Conservation (phyloP, 2,113 vertebrate genomes). For the Pterocles gutturalis region DNA sequence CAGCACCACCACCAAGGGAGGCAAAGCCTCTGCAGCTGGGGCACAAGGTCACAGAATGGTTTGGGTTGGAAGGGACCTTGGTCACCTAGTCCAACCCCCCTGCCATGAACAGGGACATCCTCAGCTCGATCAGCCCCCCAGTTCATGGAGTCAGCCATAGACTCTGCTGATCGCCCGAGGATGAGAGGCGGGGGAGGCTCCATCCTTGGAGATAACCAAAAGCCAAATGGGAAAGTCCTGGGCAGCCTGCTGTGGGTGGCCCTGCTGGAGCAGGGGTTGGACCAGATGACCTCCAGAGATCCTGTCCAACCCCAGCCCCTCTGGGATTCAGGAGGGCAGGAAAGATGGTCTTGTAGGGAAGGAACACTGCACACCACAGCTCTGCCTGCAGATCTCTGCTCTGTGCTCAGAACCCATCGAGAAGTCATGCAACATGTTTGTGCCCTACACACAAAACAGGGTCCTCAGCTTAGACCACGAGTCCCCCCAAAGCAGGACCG, state of each 20-base stretch:
- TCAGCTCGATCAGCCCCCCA: not conserved
- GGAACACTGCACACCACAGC: not conserved
- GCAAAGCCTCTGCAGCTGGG: not conserved
- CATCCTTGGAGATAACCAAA: not conserved
- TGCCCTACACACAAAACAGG: not conserved
- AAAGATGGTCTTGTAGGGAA: not conserved
- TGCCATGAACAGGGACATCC: too few species aligned
- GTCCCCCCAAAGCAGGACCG: rapidly evolving
- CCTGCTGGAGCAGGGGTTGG: not conserved
- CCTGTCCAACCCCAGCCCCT: not conserved
- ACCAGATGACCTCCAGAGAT: not conserved
- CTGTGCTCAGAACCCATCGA: rapidly evolving
- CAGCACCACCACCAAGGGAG: not conserved
- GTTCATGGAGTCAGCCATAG: not conserved
- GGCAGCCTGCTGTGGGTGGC: not conserved
- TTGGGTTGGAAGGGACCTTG: too few species aligned
- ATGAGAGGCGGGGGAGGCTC: too few species aligned
- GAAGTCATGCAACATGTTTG: not conserved
- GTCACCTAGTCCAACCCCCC: not conserved
- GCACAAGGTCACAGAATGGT: not conserved
- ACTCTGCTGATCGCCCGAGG: not conserved
- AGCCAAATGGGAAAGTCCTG: rapidly evolving
- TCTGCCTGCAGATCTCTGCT: not conserved
- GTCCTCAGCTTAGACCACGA: rapidly evolving
- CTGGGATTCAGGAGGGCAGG: not conserved